Evolutionary conservation across 1,140 invertebrate genomes (phyloP).

Genomic region (Antheraea mylitta): DNA sequence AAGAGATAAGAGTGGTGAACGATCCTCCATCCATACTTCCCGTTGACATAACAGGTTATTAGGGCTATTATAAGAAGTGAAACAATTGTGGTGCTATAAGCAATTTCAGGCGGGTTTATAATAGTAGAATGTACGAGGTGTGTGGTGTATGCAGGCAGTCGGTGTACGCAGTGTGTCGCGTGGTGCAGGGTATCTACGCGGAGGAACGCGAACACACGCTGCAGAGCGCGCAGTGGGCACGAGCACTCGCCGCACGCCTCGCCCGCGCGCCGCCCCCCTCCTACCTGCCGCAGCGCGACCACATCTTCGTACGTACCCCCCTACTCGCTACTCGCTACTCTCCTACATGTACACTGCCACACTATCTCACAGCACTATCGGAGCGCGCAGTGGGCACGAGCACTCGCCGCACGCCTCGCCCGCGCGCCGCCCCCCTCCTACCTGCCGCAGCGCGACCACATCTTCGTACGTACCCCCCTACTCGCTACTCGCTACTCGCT

Average conservation of each 20-base stretch:
- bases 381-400: no score
- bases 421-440: constrained; percentile 16
- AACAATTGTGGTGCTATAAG: no score
- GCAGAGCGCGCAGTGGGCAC: constrained; percentile 89
- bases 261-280: constrained; percentile 34
- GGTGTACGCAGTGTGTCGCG: constrained; percentile 86
- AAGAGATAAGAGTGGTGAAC: no score
- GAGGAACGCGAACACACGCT: constrained; percentile 88
- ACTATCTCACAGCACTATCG: no score
- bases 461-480: constrained; percentile 40
- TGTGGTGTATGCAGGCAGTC: constrained; percentile 66
- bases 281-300: constrained; percentile 16
- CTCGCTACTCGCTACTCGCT: no score
- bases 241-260: constrained; percentile 80
- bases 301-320: constrained; percentile 42
- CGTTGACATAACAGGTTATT: no score
- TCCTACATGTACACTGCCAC: no score
- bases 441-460: constrained; percentile 17
- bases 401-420: no score
- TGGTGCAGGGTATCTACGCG: constrained; percentile 88
- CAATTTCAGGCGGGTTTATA: no score
- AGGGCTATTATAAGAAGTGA: no score
- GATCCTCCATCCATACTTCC: no score
- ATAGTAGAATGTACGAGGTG: not conserved
- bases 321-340: no score